Evolutionary conservation across 2,888 invertebrate genomes (phyloP).

Genomic region (Panorpa germanica): DNA sequence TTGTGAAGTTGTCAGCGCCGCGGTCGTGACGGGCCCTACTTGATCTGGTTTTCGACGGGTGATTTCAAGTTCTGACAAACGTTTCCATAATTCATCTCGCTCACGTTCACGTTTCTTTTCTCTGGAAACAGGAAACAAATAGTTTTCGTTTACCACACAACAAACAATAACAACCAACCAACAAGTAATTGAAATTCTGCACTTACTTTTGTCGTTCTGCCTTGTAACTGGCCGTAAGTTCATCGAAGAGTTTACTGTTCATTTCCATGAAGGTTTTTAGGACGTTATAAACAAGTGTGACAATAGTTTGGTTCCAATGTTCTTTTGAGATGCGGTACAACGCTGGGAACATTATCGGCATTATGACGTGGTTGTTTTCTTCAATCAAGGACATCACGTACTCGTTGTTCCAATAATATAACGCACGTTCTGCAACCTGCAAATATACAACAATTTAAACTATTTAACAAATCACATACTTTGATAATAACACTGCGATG

Average conservation of each 20-base stretch:
- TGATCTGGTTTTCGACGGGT: slow-evolving; percentile 22
- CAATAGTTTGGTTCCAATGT: slow-evolving; percentile 93
- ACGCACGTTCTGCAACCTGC: slow-evolving; percentile 81
- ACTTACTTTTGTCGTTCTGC: slow-evolving; percentile 96
- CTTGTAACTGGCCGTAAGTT: slow-evolving; percentile 95
- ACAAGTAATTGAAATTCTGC: not conserved
- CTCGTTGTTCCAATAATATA: slow-evolving; percentile 94
- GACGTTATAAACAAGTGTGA: slow-evolving; percentile 88
- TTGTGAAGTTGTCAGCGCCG: not conserved
- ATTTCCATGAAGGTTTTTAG: slow-evolving; percentile 95
- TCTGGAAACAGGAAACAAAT: slow-evolving; percentile 15
- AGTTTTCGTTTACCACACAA: not conserved
- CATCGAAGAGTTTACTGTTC: slow-evolving; percentile 90
- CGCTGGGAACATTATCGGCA: slow-evolving; percentile 92
- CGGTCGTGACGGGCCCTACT: not conserved
- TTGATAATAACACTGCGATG: too few species aligned
- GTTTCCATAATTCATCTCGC: slow-evolving; percentile 97
- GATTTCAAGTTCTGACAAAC: slow-evolving; percentile 77
- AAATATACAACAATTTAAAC: slow-evolving; percentile 12
- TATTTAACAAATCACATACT: too few species aligned
- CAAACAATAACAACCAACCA: slow-evolving; percentile 8
- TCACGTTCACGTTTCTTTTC: slow-evolving; percentile 54
- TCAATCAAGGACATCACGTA: slow-evolving; percentile 89
- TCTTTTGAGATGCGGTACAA: slow-evolving; percentile 85
- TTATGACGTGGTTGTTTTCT: slow-evolving; percentile 79